A percentile compares a stretch with the other conserved stretches of the same genome.
Evolutionary conservation across 2,888 invertebrate genomes (phyloP).

Genomic region (Conus canariensis): DNA sequence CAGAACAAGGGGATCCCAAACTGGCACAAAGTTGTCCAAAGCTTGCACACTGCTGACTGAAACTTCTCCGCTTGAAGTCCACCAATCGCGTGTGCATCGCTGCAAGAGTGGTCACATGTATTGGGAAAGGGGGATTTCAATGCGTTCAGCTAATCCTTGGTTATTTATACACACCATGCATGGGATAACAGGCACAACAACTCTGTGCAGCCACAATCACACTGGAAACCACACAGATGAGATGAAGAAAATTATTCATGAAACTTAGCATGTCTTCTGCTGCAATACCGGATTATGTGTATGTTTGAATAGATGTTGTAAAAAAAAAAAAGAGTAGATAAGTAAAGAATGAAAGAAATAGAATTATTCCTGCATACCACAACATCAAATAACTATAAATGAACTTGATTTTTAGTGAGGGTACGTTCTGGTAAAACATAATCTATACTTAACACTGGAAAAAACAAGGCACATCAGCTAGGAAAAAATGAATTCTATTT

Average conservation of each 20-base stretch:
- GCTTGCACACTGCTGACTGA: slow-evolving; percentile 38
- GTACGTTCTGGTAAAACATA: no score
- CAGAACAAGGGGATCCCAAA: slow-evolving; percentile 37
- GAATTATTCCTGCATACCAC: no score
- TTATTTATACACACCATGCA: not conserved
- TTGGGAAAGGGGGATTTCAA: slow-evolving; percentile 1
- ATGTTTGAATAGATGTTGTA: no score
- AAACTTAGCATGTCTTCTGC: not conserved
- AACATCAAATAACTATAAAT: no score
- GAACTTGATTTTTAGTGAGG: no score
- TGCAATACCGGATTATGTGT: not conserved
- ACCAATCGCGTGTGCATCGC: slow-evolving; percentile 34
- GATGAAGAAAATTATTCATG: not conserved
- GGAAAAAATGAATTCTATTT: no score
- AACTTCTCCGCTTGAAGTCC: slow-evolving; percentile 37
- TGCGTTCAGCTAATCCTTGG: not conserved
- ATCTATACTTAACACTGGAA: no score
- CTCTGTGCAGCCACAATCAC: not conserved
- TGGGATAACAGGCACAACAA: not conserved
- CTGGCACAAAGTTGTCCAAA: slow-evolving; percentile 38
- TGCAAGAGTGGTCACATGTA: slow-evolving; percentile 20
- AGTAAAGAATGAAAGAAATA: no score
- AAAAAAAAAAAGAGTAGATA: no score
- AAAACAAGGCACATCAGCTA: no score
- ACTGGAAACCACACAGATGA: not conserved